Conservation (phyloP, 1,140 invertebrate genomes). For the Heliconius hewitsoni region DNA sequence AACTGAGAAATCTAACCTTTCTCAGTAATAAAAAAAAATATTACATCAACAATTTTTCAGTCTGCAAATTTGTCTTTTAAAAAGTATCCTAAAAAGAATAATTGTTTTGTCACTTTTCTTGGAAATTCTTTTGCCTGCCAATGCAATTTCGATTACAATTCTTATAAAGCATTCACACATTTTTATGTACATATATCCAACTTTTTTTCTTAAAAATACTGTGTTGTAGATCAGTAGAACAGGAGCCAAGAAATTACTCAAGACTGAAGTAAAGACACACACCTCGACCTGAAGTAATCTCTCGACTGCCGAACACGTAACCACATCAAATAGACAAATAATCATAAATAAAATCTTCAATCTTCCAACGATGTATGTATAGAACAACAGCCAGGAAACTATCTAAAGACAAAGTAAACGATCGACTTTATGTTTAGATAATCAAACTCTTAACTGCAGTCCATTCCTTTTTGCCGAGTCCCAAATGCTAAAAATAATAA, state of each 20-base stretch:
- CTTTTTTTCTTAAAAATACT: neutral
- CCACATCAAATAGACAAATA: neutral
- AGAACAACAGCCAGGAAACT: slow-evolving; percentile 18
- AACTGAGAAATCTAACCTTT: too few species aligned
- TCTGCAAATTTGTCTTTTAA: too few species aligned
- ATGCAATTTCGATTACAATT: too few species aligned
- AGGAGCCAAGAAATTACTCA: slow-evolving; percentile 15
- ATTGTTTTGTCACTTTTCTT: neutral
- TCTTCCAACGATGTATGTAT: slow-evolving; percentile 1
- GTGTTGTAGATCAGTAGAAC: neutral
- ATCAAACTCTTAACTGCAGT: slow-evolving; percentile 1
- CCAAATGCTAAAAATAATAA: neutral
- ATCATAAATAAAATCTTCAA: neutral
- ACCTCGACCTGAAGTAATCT: slow-evolving; percentile 16
- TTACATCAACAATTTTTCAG: too few species aligned
- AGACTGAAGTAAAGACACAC: slow-evolving; percentile 10
- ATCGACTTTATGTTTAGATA: slow-evolving; percentile 3
- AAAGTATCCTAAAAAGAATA: too few species aligned
- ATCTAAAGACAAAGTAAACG: slow-evolving; percentile 23
- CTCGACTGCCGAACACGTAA: slow-evolving; percentile 16
- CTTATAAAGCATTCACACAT: neutral
- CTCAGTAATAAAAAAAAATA: too few species aligned
- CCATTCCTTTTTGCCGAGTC: neutral
- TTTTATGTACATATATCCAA: neutral
- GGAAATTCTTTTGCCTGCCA: too few species aligned